Percentiles rank a stretch among this genome's conserved stretches.
Conservation (phyloP, 1,140 invertebrate species). For the Ericerus pela region DNA sequence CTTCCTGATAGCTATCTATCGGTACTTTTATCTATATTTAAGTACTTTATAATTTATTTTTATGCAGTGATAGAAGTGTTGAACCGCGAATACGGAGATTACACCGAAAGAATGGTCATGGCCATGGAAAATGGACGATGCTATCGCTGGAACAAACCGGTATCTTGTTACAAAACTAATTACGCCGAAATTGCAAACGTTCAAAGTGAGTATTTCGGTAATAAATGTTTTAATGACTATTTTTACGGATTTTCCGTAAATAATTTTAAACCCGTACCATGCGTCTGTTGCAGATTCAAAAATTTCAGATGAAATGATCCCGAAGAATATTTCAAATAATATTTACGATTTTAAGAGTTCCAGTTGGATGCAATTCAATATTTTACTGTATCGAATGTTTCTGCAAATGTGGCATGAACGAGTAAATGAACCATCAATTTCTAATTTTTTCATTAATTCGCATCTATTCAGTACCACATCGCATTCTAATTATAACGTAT, state of each 20-base stretch:
- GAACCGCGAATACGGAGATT: conserved; percentile 51
- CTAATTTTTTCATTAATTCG: background rate
- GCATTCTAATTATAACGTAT: background rate
- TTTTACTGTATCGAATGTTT: conserved; percentile 48
- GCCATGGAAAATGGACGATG: conserved; percentile 44
- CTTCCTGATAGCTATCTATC: background rate
- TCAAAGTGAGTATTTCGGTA: background rate
- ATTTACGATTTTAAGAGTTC: conserved; percentile 39
- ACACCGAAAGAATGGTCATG: conserved; percentile 43
- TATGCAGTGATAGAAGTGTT: conserved; percentile 59
- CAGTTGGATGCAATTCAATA: conserved; percentile 45
- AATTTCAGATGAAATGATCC: background rate
- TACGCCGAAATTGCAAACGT: background rate
- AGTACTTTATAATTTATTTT: conserved; percentile 18
- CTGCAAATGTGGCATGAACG: conserved; percentile 53
- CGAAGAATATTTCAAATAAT: conserved; percentile 20
- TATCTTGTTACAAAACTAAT: background rate
- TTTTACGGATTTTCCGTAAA: background rate
- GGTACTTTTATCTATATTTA: background rate
- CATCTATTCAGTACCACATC: background rate
- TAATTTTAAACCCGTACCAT: background rate
- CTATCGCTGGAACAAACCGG: conserved; percentile 32
- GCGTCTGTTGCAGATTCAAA: background rate
- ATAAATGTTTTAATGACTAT: background rate
- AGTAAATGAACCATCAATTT: conserved; percentile 32